Percentiles rank a stretch among this genome's conserved stretches.
These are phyloP conservation scores for Drosophila rufa DNA, from an alignment of 1,140 invertebrate genomes.

Conservation along the genomic window DNA sequence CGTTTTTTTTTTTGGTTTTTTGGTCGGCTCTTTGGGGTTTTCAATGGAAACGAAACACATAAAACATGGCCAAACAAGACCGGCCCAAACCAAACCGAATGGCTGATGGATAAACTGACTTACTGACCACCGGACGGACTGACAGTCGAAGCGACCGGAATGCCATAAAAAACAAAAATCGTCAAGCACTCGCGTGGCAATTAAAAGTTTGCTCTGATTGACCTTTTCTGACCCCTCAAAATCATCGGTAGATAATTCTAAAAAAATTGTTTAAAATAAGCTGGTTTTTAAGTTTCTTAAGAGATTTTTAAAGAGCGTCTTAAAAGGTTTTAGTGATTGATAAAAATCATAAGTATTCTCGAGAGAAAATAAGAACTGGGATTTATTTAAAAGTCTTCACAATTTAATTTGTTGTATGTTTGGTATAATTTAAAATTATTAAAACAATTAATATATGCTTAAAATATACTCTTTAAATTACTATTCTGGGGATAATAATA, in stretches of 20 bases:
- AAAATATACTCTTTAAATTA: no score
- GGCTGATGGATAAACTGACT: constrained; percentile 35
- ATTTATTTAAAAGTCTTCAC: no score
- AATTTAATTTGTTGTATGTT: no score
- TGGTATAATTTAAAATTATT: no score
- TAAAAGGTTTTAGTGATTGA: no score
- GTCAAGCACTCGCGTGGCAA: constrained; percentile 18
- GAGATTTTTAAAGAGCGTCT: no score
- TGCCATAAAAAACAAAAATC: constrained; percentile 58
- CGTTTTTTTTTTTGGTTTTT: constrained; percentile 10
- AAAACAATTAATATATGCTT: no score
- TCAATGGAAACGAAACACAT: constrained; percentile 83
- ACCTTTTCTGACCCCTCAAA: constrained; percentile 19
- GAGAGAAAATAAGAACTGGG: no score
- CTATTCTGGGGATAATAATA: no score
- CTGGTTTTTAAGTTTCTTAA: background rate
- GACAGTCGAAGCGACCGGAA: constrained; percentile 40
- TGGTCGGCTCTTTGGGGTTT: constrained; percentile 71
- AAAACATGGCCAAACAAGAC: constrained; percentile 76
- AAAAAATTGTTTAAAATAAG: no score
- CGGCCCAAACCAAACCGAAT: constrained; percentile 16
- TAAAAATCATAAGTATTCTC: no score
- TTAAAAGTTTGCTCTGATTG: constrained; percentile 42
- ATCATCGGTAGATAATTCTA: background rate
- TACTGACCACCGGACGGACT: constrained; percentile 18